Evolutionary conservation across 2,113 vertebrate genomes (phyloP).

Genomic region (Sturnira hondurensis): DNA sequence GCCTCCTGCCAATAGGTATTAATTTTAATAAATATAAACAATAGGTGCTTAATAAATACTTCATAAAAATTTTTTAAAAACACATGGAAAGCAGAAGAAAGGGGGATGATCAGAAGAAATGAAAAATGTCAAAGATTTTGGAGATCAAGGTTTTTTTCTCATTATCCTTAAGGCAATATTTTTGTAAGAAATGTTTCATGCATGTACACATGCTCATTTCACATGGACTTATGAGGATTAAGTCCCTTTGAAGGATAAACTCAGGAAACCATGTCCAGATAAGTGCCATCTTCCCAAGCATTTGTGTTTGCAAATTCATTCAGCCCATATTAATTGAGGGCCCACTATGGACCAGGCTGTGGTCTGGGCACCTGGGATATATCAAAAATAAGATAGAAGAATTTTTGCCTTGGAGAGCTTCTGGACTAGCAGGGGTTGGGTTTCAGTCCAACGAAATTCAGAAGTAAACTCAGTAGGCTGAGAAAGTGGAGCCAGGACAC

Average conservation of each 20-base stretch:
- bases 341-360: background rate
- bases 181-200: background rate
- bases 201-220: background rate
- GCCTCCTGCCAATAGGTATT: background rate
- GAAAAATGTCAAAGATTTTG: conserved; percentile 40
- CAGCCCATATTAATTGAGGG: background rate
- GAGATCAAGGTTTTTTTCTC: background rate
- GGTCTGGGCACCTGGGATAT: background rate
- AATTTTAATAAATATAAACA: background rate
- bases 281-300: background rate
- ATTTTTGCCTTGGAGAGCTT: background rate
- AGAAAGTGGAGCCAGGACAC: background rate
- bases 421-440: background rate
- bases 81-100: conserved; percentile 60
- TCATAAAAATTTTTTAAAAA: conserved; percentile 38
- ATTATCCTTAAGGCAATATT: background rate
- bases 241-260: background rate
- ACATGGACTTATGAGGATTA: too few relatives aligned
- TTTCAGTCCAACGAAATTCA: fast-evolving
- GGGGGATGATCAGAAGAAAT: conserved; percentile 35
- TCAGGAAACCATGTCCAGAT: background rate
- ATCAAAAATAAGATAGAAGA: background rate
- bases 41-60: background rate
- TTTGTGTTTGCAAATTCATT: background rate
- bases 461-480: background rate